Conservation (phyloP, 2,888 invertebrate species). For the Stratiomys singularior region DNA sequence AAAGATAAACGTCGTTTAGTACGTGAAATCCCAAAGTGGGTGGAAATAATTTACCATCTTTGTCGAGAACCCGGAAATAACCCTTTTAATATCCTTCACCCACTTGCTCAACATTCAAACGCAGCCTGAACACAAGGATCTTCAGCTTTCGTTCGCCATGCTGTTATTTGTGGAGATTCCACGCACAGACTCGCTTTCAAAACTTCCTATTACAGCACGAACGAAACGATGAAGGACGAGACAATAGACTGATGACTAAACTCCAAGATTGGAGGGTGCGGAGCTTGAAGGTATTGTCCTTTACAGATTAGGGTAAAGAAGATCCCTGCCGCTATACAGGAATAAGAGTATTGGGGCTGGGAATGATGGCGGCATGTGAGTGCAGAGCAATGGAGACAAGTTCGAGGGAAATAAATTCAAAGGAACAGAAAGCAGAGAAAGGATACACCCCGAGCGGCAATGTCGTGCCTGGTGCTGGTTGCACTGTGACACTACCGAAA, state of each 20-base stretch:
- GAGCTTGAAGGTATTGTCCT: background rate
- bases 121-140: background rate
- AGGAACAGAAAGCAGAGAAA: constrained; percentile 3
- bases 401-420: background rate
- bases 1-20: constrained; percentile 53
- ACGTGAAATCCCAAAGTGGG: constrained; percentile 52
- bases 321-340: background rate
- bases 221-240: background rate
- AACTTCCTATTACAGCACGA: background rate
- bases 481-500: constrained; percentile 48
- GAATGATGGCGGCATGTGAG: constrained; percentile 14
- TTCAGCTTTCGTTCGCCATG: background rate
- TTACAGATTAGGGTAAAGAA: background rate
- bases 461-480: constrained; percentile 9
- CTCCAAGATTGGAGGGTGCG: background rate
- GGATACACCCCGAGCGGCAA: background rate
- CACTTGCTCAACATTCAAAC: background rate
- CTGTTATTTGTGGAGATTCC: background rate
- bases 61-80: background rate
- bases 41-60: constrained; percentile 49
- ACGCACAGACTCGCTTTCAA: constrained; percentile 20
- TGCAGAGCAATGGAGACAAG: background rate
- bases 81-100: constrained; percentile 31
- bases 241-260: constrained; percentile 4
- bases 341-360: background rate